A percentile compares a stretch with the other conserved stretches of the same genome.
These are phyloP conservation scores for Myiozetetes cayanensis DNA, from an alignment of 2,113 vertebrate genomes.

Conservation along the genomic window DNA sequence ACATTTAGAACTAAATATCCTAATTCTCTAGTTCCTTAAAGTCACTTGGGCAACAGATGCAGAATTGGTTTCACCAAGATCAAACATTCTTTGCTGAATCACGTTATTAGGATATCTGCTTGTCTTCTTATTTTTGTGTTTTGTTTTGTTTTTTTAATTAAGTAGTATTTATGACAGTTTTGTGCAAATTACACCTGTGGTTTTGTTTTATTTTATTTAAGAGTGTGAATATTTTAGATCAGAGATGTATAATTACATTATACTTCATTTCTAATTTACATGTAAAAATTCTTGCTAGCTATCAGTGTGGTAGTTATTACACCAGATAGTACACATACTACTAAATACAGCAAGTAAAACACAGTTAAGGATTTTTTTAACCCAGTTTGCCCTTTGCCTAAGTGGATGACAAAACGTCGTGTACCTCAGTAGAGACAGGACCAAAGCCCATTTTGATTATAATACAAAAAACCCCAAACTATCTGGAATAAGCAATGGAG, in stretches of 20 bases:
- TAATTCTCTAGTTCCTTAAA: not conserved
- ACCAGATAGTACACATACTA: not conserved
- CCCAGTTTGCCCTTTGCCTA: not conserved
- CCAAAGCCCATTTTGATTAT: not conserved
- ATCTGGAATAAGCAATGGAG: not conserved
- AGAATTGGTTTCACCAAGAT: not conserved
- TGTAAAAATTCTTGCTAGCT: not conserved
- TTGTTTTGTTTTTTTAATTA: not conserved
- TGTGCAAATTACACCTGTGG: not conserved
- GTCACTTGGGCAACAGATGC: not conserved
- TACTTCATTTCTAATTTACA: not conserved
- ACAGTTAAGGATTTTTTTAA: rapidly evolving
- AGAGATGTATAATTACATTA: not conserved
- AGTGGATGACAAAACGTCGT: not conserved
- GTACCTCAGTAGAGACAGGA: not conserved
- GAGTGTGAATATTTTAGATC: conserved; percentile 23
- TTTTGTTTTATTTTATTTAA: not conserved
- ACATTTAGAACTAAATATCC: not conserved
- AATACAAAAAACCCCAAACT: not conserved
- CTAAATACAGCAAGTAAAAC: not conserved
- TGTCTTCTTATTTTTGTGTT: not conserved
- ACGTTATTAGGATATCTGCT: not conserved
- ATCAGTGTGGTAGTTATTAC: not conserved
- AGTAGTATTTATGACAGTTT: not conserved
- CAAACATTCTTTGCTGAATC: not conserved